Evolutionary conservation across 2,888 invertebrate species (phyloP), one percentile per base, ranked within the genome.

Genomic region (Drosophila kuntzei): DNA sequence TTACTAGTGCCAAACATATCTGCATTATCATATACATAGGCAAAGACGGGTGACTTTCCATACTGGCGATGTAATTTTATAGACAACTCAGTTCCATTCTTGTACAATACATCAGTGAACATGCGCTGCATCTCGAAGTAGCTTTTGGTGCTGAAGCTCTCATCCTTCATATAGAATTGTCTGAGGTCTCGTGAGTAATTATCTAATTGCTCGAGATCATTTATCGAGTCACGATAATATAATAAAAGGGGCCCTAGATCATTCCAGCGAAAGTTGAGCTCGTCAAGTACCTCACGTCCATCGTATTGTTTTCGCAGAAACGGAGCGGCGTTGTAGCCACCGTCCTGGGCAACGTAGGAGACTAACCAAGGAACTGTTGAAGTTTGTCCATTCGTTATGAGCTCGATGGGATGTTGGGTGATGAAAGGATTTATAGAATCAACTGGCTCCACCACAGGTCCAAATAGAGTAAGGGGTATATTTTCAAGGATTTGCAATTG

Each of bases 381-480:
- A 79, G 95, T 94, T 29, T 93, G 92, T 0, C 95, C 95, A 5
- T 93, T 92, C 62, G 90, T 93, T 1, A 96, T 93, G 0, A 95
- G 93, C 36, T 93, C 93, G 76, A 93, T 94, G 0, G 97, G 96
- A 63, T 95, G 93, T 67, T 95, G 93, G 0, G 94, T 93, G 9
- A 97, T 91, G 91, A 96, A 95, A 0, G 95, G 94, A 32, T 94
- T 92, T 14, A 91, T 77, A 0, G 92, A 89, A 22, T 82, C 80
- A 0, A 89, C 58, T 0, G 93, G 90, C 81, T 97, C 97, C 0
- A 94, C 93, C 0, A 95, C 95, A 0, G 96, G 95, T 0, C 95
- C 95, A 90, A 96, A 96, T 0, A 95, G 95, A 0, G 95, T 94
- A 89, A 95, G 95, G 69, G 96, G 94, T 90, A 94, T 94, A 81